Base-by-base conservation (phyloP, 2,113 vertebrate species). In the Holacanthus passer region DNA sequence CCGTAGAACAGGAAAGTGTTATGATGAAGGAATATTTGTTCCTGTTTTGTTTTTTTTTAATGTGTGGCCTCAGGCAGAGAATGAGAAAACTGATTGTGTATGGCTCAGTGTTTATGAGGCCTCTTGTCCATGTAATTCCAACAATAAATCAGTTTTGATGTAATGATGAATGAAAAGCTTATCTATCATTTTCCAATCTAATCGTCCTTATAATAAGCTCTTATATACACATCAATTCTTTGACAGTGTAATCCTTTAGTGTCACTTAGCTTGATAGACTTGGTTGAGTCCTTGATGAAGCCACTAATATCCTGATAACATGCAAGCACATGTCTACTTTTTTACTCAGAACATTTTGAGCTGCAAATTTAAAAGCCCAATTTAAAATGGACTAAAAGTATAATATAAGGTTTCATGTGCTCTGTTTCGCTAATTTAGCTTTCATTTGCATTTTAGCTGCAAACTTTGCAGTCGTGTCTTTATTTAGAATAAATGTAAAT, bases 51-150 rank as follows among this genome's bases (percentile, higher is more conserved):
- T 29, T 13, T 53, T 22, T 27, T 29, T 14, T 8, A 45, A n/a
- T 72, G 55, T 3, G 5, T 47, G 47, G 20, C 58, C 77, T 59
- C 58, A 45, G 65, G 59, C 75, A 65, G 52, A 41, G 45, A 14
- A 64, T 32, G 7, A 70, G 7, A 45, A 43, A 59, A n/a, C 3
- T 53, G 37, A 72, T 14, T 47, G 12, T 71, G 27, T 32, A 7
- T 35, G 7, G 16, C 47, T 31, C 2, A 9, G 31, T 41, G 59
- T 62, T 41, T 41, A 6, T 31, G 17, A 73, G 20, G 22, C 29
- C 13, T 43, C 59, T 63, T 2, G 50, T 32, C 43, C 16, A 14
- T 71, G 17, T 31, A 27, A 32, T 74, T 48, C 10, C 12, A 73
- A 29, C 14, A 35, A 19, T 52, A 32, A 27, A 41, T 31, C 0